These are phyloP conservation scores for Pinctada fucata DNA, from an alignment of 2,888 invertebrate genomes.

Conservation along the genomic window DNA sequence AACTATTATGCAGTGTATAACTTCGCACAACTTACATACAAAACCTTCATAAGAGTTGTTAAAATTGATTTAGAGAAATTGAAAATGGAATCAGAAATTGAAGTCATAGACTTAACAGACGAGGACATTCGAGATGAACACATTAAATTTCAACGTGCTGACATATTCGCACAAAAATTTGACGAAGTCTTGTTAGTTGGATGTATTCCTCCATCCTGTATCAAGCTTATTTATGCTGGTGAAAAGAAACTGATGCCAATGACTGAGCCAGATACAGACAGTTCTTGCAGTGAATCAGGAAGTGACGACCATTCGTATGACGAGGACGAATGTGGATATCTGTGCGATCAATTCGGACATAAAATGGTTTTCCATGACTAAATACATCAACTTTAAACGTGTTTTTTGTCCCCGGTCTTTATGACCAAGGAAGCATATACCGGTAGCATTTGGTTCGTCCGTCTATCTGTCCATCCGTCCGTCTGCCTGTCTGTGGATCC, in stretches of 20 bases:
- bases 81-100: background rate
- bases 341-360: no score
- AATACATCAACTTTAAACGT: no score
- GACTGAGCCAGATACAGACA: background rate
- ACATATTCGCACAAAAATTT: background rate
- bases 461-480: no score
- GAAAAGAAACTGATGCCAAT: background rate
- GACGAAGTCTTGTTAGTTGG: background rate
- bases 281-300: background rate
- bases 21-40: background rate
- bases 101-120: background rate
- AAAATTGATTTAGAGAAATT: background rate
- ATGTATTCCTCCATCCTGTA: background rate
- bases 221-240: background rate
- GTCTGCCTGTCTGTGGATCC: no score
- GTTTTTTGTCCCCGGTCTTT: no score
- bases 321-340: no score
- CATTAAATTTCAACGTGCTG: background rate
- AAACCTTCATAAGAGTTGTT: background rate
- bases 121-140: background rate
- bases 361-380: no score
- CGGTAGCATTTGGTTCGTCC: no score
- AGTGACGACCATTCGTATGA: no score
- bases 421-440: no score
- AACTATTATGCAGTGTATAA: background rate